Evolutionary conservation across 2,113 vertebrate species (phyloP).

Genomic region (Rhipidura dahli): DNA sequence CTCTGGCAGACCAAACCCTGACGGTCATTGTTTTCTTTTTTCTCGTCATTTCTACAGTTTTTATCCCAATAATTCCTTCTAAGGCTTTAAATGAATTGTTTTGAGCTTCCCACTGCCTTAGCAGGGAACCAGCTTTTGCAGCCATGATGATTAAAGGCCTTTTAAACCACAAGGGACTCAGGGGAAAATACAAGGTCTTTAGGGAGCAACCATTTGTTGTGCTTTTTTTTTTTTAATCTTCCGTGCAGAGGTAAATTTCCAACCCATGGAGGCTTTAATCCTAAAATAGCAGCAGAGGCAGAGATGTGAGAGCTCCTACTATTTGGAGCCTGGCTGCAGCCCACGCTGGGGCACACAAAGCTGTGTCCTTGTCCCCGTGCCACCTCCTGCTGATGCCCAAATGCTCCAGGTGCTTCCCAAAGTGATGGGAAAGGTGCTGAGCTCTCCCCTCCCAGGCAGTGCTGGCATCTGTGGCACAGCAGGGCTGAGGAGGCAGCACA

Average conservation of each 20-base stretch:
- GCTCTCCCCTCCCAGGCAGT: not conserved
- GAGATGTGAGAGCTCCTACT: constrained; percentile 7
- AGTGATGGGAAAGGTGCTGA: not conserved
- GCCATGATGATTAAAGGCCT: constrained; percentile 41
- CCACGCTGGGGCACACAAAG: fast-evolving
- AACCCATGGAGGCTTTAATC: constrained; percentile 57
- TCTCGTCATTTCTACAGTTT: not conserved
- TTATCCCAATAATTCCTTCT: constrained; percentile 7
- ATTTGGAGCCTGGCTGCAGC: constrained; percentile 31
- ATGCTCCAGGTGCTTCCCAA: not conserved
- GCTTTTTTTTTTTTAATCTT: not conserved
- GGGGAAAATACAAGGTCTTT: not conserved
- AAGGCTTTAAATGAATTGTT: constrained; percentile 35
- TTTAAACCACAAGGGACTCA: not conserved
- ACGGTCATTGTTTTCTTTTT: not conserved
- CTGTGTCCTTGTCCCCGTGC: not conserved
- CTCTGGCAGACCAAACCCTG: not conserved
- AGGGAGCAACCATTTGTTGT: not conserved
- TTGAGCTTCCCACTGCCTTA: constrained; percentile 46
- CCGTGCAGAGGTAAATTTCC: constrained; percentile 63
- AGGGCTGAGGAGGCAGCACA: not conserved
- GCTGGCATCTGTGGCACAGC: not conserved
- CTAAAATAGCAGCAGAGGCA: constrained; percentile 66
- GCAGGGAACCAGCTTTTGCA: constrained; percentile 29
- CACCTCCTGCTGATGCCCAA: not conserved